A percentile compares a stretch with the other conserved stretches of the same genome.
These are phyloP conservation scores for Phylloscopus trochilus DNA, from an alignment of 2,113 vertebrate species.

Conservation along the genomic window DNA sequence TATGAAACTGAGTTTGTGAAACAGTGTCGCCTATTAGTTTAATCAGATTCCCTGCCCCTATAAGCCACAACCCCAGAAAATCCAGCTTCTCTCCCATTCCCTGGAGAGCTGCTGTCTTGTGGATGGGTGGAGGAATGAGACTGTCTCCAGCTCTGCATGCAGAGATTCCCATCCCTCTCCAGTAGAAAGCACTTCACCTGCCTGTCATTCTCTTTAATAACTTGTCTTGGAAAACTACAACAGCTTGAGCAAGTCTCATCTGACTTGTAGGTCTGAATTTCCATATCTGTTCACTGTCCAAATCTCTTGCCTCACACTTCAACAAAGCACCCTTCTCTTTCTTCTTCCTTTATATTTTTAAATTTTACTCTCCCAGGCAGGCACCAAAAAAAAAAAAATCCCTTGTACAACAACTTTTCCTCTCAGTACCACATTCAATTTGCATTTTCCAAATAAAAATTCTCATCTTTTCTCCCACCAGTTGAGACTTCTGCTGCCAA, in stretches of 20 bases:
- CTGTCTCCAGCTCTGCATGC: rapidly evolving
- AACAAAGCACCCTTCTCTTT: background rate
- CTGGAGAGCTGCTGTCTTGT: background rate
- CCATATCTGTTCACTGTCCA: background rate
- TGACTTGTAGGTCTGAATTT: background rate
- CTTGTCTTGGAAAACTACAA: background rate
- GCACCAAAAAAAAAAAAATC: background rate
- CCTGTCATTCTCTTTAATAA: background rate
- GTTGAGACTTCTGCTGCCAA: background rate
- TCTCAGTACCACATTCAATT: background rate
- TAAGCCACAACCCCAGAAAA: background rate
- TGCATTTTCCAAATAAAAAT: background rate
- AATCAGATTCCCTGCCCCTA: background rate
- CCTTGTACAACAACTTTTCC: background rate
- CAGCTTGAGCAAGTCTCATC: background rate
- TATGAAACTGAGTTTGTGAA: background rate
- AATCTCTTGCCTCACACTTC: background rate
- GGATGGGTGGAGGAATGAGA: background rate
- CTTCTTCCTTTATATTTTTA: too few relatives aligned
- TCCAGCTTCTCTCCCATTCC: background rate
- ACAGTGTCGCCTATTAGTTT: background rate
- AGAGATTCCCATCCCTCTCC: background rate
- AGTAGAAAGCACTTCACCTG: background rate
- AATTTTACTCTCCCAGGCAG: background rate
- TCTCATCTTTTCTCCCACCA: background rate